These are phyloP conservation scores for Amniataba percoides DNA, from an alignment of 2,797 vertebrate species.

Conservation along the genomic window DNA sequence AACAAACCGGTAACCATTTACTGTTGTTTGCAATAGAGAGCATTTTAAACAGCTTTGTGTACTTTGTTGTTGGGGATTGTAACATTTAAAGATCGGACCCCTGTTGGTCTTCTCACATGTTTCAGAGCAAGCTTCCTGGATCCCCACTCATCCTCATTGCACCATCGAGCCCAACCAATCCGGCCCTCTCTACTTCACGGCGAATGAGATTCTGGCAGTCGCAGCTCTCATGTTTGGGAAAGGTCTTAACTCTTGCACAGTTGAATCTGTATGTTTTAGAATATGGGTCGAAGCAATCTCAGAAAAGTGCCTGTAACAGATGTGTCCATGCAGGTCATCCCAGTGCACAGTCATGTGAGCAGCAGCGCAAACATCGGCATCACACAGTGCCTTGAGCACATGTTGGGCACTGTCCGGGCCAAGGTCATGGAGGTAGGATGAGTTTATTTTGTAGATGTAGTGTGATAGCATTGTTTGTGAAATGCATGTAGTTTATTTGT, in stretches of 20 bases:
- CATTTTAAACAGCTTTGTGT: not conserved
- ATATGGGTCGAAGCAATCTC: not conserved
- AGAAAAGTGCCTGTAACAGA: conserved; percentile 13
- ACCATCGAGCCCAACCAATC: conserved; percentile 92
- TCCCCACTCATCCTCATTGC: conserved; percentile 96
- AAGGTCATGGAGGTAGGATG: conserved; percentile 94
- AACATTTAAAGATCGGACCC: not conserved
- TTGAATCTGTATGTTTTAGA: not conserved
- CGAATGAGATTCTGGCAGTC: conserved; percentile 99
- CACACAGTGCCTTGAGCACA: conserved; percentile 96
- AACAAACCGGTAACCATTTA: conserved; percentile 92
- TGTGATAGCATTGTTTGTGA: not conserved
- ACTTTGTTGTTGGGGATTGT: not conserved
- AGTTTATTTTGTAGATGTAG: conserved; percentile 4
- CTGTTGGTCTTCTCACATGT: conserved; percentile 29
- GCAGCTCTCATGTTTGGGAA: conserved; percentile 96
- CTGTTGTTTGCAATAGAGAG: not conserved
- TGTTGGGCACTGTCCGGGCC: conserved; percentile 92
- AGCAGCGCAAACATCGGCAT: conserved; percentile 90
- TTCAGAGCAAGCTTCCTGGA: conserved; percentile 95
- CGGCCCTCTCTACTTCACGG: conserved; percentile 91
- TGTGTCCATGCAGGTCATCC: conserved; percentile 89
- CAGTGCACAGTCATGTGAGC: conserved; percentile 92
- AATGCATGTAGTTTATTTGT: not conserved
- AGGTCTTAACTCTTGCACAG: conserved; percentile 82